Conservation (phyloP, 2,888 invertebrate species). For the Patella caerulea region DNA sequence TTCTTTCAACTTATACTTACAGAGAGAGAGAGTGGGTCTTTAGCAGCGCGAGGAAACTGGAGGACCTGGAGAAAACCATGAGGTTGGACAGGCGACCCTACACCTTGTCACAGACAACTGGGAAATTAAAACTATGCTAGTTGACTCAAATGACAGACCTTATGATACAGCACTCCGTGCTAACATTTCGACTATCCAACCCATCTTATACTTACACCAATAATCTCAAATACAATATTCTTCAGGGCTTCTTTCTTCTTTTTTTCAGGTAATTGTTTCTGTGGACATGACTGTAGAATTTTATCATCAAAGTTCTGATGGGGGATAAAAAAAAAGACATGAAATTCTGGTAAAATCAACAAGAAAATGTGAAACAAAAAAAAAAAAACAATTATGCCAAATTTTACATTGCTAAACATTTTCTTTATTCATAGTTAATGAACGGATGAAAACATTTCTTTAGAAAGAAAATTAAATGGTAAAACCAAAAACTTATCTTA, state of each 20-base stretch:
- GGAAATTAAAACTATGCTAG: too few species aligned
- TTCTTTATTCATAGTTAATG: not conserved
- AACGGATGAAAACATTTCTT: not conserved
- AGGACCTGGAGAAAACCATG: too few species aligned
- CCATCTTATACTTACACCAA: constrained; percentile 62
- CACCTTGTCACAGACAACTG: too few species aligned
- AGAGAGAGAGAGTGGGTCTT: too few species aligned
- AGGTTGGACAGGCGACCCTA: too few species aligned
- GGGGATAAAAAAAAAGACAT: too few species aligned
- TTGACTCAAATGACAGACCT: too few species aligned
- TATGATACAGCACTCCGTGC: too few species aligned
- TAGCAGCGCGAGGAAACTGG: too few species aligned
- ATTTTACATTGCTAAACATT: not conserved
- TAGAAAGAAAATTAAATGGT: too few species aligned
- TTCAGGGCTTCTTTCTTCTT: constrained; percentile 92
- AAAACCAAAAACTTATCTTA: too few species aligned
- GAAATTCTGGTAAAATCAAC: constrained; percentile 13
- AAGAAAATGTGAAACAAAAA: not conserved
- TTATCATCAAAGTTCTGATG: constrained; percentile 85
- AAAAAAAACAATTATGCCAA: not conserved
- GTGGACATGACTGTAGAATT: constrained; percentile 75
- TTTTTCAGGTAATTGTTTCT: constrained; percentile 82
- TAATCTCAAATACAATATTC: constrained; percentile 63
- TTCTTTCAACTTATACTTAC: too few species aligned
- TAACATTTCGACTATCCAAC: not conserved